Evolutionary conservation across 2,888 invertebrate genomes (phyloP), one percentile per base, ranked within the genome.

Genomic region (Ophraella communa): DNA sequence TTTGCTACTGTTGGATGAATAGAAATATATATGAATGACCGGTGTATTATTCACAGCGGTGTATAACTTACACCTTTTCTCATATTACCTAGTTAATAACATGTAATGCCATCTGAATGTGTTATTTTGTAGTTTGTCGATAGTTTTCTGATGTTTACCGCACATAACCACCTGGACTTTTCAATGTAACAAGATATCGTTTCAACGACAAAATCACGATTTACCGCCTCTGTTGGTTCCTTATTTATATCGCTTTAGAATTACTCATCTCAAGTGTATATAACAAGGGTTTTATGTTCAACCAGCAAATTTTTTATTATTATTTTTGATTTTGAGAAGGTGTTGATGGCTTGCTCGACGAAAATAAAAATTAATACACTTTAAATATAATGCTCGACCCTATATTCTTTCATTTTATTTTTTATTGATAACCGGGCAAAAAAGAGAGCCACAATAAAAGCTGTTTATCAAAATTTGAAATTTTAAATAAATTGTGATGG

Each of bases 41-140:
- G 77, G 76, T n/a, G n/a, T 73, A 67, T 65, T 75, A 75, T 78
- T 76, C 69, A 69, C 65, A 71, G 72, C 71, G 69, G 71, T 47
- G 76, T 78, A 78, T 80, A 79, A 78, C 77, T 79, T 79, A 79
- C 79, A 79, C 78, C 78, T 74, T 77, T 77, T 78, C 79, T 80
- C 79, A 77, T 77, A 78, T 80, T 79, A 79, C 80, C 78, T 79
- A 77, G 76, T 77, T 78, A 79, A 77, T 78, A 79, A 75, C 70
- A 67, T 73, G 74, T 76, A 78, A 79, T 78, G 66, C 77, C 72
- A 66, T 64, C 69, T 73, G 73, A 75, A 75, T 78, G 72, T 72
- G 76, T 75, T 74, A 74, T 76, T 73, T 71, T 75, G 71, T 73
- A 73, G 73, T 71, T 66, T 71, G 65, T 73, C 53, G 65, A 59